Percentiles rank a stretch among this genome's conserved stretches.
Conservation (phyloP, 1,140 invertebrate genomes). For the Portunus trituberculatus region DNA sequence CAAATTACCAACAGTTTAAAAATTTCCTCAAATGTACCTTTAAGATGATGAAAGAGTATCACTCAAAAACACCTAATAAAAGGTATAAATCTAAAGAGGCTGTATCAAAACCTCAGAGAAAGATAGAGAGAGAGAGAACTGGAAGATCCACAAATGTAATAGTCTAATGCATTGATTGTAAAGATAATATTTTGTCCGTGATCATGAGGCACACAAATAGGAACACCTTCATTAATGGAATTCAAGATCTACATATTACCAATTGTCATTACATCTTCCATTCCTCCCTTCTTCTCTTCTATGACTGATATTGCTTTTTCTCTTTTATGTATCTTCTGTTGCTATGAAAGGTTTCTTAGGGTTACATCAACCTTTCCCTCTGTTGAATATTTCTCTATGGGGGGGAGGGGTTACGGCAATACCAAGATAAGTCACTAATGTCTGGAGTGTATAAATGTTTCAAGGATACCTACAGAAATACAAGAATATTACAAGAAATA, state of each 20-base stretch:
- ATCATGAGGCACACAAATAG: no score
- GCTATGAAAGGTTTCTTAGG: not conserved
- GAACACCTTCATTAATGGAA: no score
- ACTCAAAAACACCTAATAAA: not conserved
- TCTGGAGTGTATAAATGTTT: not conserved
- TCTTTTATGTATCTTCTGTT: conserved; percentile 2
- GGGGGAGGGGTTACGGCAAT: not conserved
- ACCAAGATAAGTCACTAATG: not conserved
- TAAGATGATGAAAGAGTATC: not conserved
- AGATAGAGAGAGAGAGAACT: not conserved
- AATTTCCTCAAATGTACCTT: not conserved
- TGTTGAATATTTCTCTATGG: not conserved
- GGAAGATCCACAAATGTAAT: not conserved
- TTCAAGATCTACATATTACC: no score
- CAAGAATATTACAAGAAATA: not conserved
- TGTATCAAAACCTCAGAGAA: not conserved
- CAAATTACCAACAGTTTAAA: not conserved
- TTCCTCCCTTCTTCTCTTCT: not conserved
- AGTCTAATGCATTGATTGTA: not conserved
- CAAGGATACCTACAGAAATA: not conserved
- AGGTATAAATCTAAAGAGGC: not conserved
- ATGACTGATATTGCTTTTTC: not conserved
- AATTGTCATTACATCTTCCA: not conserved
- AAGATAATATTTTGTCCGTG: not conserved
- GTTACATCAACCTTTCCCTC: conserved; percentile 6